These are phyloP conservation scores for Decapterus maruadsi DNA, from an alignment of 2,797 vertebrate species.

Conservation along the genomic window DNA sequence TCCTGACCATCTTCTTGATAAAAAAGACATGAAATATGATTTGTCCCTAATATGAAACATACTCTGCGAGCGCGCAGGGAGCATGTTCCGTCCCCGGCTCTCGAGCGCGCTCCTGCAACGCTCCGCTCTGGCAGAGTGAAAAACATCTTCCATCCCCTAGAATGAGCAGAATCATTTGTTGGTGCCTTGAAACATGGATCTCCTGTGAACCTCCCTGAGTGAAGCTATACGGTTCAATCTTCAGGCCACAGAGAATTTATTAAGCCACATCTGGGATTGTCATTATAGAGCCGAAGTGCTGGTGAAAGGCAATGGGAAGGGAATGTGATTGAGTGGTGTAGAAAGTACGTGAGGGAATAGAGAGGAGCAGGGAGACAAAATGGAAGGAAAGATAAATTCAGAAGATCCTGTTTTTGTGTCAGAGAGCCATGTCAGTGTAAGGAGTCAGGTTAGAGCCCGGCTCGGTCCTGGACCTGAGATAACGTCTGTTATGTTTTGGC, in stretches of 20 bases:
- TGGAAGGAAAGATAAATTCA: constrained; percentile 49
- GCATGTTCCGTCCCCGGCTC: constrained; percentile 30
- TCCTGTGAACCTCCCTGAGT: constrained; percentile 68
- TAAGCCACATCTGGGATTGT: constrained; percentile 81
- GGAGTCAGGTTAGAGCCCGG: constrained; percentile 6
- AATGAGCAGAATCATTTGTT: constrained; percentile 52
- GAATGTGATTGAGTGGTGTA: constrained; percentile 60
- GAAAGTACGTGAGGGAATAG: constrained; percentile 37
- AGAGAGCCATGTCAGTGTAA: constrained; percentile 13
- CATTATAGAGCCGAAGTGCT: constrained; percentile 54
- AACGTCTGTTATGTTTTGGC: neutral
- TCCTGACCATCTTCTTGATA: constrained; percentile 78
- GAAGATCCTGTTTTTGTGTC: constrained; percentile 48
- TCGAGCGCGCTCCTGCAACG: constrained; percentile 22
- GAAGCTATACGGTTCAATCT: constrained; percentile 67
- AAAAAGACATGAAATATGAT: constrained; percentile 81
- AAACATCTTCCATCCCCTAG: constrained; percentile 60
- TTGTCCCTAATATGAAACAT: constrained; percentile 80
- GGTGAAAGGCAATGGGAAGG: constrained; percentile 56
- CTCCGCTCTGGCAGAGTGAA: constrained; percentile 62
- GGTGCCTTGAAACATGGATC: constrained; percentile 67
- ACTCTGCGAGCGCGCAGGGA: constrained; percentile 40
- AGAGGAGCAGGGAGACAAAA: constrained; percentile 50
- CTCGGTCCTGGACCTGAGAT: neutral
- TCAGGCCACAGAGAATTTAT: constrained; percentile 76